Percentiles rank a stretch among this genome's conserved stretches.
Evolutionary conservation across 2,888 invertebrate genomes (phyloP).

Genomic region (Lithophane leautieri): DNA sequence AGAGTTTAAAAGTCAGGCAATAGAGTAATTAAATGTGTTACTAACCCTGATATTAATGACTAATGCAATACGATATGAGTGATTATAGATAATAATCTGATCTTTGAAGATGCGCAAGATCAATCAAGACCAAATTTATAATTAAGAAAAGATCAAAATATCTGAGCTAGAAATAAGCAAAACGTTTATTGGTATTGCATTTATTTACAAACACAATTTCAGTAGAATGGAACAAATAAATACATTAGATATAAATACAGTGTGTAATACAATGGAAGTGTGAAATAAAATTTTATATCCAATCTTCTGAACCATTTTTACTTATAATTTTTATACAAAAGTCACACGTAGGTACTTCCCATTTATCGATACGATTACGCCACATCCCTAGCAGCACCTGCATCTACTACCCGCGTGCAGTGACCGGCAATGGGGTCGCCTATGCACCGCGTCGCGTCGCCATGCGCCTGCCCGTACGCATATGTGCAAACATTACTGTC

Average conservation of each 20-base stretch:
- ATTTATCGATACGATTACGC: slow-evolving; percentile 41
- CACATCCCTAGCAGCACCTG: slow-evolving; percentile 65
- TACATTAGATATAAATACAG: neutral
- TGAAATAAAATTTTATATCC: slow-evolving; percentile 1
- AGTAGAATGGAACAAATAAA: neutral
- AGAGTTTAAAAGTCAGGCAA: neutral
- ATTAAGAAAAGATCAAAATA: neutral
- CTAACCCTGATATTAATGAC: slow-evolving; percentile 35
- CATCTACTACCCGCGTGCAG: slow-evolving; percentile 75
- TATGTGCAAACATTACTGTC: slow-evolving; percentile 49
- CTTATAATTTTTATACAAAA: neutral
- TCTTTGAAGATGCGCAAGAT: slow-evolving; percentile 36
- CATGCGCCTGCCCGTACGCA: slow-evolving; percentile 43
- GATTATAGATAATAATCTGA: slow-evolving; percentile 28
- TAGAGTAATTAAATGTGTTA: slow-evolving; percentile 15
- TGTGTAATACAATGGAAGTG: too few relatives aligned
- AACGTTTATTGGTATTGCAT: neutral
- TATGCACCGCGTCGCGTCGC: slow-evolving; percentile 47
- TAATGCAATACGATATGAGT: neutral
- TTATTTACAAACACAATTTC: neutral
- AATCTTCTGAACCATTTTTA: neutral
- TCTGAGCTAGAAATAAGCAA: neutral
- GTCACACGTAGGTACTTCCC: neutral
- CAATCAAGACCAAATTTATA: neutral
- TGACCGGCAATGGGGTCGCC: slow-evolving; percentile 83